Evolutionary conservation across 1,140 invertebrate species (phyloP), one percentile per base, ranked within the genome.

Genomic region (Chlorops oryzae): DNA sequence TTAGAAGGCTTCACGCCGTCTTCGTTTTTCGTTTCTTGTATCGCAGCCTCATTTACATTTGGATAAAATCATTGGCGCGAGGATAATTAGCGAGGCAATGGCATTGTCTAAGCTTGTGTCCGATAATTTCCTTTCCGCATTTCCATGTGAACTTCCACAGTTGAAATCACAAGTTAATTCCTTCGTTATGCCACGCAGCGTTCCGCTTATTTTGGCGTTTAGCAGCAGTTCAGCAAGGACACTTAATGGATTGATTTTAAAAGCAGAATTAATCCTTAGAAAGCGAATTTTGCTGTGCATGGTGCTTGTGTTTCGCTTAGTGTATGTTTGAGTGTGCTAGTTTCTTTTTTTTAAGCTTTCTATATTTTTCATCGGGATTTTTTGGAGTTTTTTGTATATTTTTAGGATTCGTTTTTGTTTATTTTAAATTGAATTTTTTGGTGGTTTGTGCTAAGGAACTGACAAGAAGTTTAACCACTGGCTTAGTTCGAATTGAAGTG

Each of bases 191-290:
- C 61, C 42, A 50, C 51, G 54, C 47, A 23, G 10, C 5, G 5
- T 28, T 47, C 47, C 42, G 20, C 25, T 51, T 39, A 17, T 17
- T 27, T 47, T n/a, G 35, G 50, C 47, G 39, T 52, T 27, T 28
- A 47, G 60, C 54, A 59, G 35, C 47, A 47, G 39, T 52, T 27
- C 18, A 47, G 60, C 54, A 59, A 45, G 56, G 55, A 57, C 52
- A 60, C 62, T 66, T 66, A 67, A 67, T 67, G 64, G 64, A 67
- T 67, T 67, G 64, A 67, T 67, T 67, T 63, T 63, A 56, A 63
- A 62, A 61, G n/a, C 25, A 15, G 21, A 40, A 40, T 22, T 40
- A 49, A 47, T 47, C 45, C 45, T 47, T 47, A 47, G 24, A 20
- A 28, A 32, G n/a, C n/a, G n/a, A n/a, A n/a, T n/a, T n/a, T n/a